Evolutionary conservation across 2,113 vertebrate species (phyloP).

Genomic region (Daphoenositta chrysoptera): DNA sequence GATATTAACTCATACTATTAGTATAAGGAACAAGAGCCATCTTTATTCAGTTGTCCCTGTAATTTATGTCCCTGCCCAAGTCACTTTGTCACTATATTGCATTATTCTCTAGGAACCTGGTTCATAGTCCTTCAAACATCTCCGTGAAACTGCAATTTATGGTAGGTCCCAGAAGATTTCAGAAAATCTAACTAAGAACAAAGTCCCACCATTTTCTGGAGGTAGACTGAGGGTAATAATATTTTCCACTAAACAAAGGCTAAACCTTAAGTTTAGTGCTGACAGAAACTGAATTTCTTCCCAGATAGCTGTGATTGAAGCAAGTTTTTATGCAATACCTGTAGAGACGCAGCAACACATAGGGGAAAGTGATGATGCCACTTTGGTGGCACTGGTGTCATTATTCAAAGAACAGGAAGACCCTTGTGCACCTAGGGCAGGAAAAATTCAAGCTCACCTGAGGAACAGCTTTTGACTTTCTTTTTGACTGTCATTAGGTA

Average conservation of each 20-base stretch:
- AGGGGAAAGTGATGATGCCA: background rate
- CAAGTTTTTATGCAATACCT: background rate
- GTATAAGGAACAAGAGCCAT: background rate
- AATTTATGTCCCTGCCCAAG: background rate
- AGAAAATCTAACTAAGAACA: background rate
- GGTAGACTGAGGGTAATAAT: background rate
- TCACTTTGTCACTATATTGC: background rate
- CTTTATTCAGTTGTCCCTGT: background rate
- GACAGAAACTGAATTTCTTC: background rate
- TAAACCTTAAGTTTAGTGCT: background rate
- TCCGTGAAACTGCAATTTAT: background rate
- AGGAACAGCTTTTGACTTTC: background rate
- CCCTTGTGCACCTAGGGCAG: background rate
- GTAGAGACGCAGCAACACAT: background rate
- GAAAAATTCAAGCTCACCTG: background rate
- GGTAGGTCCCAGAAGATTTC: background rate
- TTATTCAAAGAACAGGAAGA: background rate
- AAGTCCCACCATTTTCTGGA: background rate
- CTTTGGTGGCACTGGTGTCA: background rate
- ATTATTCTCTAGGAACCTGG: background rate
- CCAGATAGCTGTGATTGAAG: background rate
- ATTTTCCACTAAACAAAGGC: background rate
- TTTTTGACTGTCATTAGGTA: background rate
- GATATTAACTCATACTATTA: background rate
- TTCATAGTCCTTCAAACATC: background rate